Evolutionary conservation across 2,113 vertebrate species (phyloP), one percentile per base, ranked within the genome.

Genomic region (Laterallus jamaicensis): DNA sequence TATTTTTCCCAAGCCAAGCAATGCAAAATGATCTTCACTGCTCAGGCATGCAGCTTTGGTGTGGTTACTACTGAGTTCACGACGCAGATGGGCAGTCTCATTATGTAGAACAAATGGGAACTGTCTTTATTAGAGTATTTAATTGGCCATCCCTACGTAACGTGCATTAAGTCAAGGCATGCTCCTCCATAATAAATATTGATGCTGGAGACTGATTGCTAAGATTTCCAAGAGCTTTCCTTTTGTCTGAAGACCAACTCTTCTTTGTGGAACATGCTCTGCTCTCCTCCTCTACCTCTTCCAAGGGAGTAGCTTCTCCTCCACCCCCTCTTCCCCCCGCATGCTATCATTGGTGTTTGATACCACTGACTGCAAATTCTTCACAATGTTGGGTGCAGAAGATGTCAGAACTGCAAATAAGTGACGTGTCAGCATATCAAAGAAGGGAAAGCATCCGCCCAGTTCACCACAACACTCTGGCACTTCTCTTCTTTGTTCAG

Each of bases 101-200:
- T 80, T 96, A 79, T 32, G 67, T 4, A 79, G 74, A 94, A 87
- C 58, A 93, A 93, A 95, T 92, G 75, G 54, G 84, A 94, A 90
- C 87, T 94, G 64, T 92, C 50, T 90, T 97, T 92, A 92, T 88
- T 88, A 69, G 39, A 35, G 56, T 91, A 56, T 89, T 97, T 91
- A 97, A 95, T 78, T 92, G 71, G 68, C 67, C 24, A 82, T 95
- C 37, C 69, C 54, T 32, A 44, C 73, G 40, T 80, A 85, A 50
- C 78, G 66, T 9, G 39, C 94, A 77, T 90, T 68, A 95, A 63
- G 73, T 56, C 69, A 90, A 84, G 68, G 76, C 69, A 60, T 62
- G 63, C 16, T 88, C 12, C 74, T 80, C 52, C 60, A 52, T 76
- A 84, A 91, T 69, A 92, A 85, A 94, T 85, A 93, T 31, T 70